phyloP scores from a whole-genome alignment of 2,113 vertebrate species.

The Sterna hirundo region DNA sequence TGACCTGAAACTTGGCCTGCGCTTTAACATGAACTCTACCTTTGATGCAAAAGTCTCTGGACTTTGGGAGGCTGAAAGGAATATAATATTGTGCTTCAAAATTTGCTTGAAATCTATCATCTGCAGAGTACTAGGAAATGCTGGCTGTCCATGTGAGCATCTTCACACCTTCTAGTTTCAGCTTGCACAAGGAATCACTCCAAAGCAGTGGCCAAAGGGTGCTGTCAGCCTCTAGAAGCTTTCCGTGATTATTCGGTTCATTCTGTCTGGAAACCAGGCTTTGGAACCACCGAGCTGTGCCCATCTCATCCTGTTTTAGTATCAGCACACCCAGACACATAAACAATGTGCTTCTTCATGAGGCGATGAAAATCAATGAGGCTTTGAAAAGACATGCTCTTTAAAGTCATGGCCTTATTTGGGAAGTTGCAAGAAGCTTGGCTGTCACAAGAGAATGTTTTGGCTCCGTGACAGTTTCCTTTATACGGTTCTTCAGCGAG shows the following conservation, averaged over 20 bases:
- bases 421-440: slow-evolving; percentile 59
- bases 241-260: neutral
- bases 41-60: neutral
- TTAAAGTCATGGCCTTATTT: slow-evolving; percentile 59
- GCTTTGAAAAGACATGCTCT: slow-evolving; percentile 50
- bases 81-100: neutral
- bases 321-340: slow-evolving; percentile 5
- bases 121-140: neutral
- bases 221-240: neutral
- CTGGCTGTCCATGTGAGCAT: neutral
- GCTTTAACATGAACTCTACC: neutral
- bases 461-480: slow-evolving; percentile 43
- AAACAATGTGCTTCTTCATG: slow-evolving; percentile 50
- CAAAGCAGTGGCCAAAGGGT: neutral
- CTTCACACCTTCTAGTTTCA: neutral
- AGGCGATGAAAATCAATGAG: slow-evolving; percentile 41
- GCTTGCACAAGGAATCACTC: neutral
- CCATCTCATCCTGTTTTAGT: neutral
- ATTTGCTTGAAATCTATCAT: neutral
- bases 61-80: neutral
- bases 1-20: neutral
- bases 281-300: neutral
- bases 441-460: slow-evolving; percentile 48
- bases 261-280: neutral
- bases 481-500: neutral